These are phyloP conservation scores for Dryomyza anilis DNA, from an alignment of 2,888 invertebrate genomes.

Conservation along the genomic window DNA sequence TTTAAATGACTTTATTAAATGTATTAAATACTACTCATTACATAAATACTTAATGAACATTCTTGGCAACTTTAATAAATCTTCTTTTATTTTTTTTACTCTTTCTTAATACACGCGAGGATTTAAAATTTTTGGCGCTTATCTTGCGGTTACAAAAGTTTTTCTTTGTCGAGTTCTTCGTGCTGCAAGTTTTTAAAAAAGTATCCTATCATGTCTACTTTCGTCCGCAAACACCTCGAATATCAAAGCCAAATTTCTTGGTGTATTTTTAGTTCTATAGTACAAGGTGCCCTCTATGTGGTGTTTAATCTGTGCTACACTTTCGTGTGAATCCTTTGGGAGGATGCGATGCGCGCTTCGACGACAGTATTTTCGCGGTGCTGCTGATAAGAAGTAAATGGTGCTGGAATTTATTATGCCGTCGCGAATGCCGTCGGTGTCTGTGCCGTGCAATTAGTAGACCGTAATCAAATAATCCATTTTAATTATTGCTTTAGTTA, in stretches of 20 bases:
- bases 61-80: no score
- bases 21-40: no score
- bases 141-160: slow-evolving; percentile 26
- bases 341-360: neutral
- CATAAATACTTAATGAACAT: no score
- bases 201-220: no score
- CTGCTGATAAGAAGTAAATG: slow-evolving; percentile 38
- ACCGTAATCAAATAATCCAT: slow-evolving; percentile 44
- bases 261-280: neutral
- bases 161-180: slow-evolving; percentile 5
- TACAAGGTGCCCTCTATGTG: neutral
- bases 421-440: slow-evolving; percentile 14
- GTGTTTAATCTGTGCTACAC: no score
- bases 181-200: neutral
- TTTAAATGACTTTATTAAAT: no score
- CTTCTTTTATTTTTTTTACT: no score
- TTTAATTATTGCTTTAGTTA: slow-evolving; percentile 38
- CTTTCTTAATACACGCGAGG: no score
- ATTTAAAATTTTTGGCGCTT: slow-evolving; percentile 24
- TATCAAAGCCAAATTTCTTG: neutral
- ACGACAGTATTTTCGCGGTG: neutral
- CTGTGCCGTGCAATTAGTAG: slow-evolving; percentile 37
- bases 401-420: slow-evolving; percentile 36
- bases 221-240: neutral
- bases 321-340: slow-evolving; percentile 25